Evolutionary conservation across 2,888 invertebrate genomes (phyloP), one percentile per base, ranked within the genome.

Genomic region (Polydrusus tereticollis): DNA sequence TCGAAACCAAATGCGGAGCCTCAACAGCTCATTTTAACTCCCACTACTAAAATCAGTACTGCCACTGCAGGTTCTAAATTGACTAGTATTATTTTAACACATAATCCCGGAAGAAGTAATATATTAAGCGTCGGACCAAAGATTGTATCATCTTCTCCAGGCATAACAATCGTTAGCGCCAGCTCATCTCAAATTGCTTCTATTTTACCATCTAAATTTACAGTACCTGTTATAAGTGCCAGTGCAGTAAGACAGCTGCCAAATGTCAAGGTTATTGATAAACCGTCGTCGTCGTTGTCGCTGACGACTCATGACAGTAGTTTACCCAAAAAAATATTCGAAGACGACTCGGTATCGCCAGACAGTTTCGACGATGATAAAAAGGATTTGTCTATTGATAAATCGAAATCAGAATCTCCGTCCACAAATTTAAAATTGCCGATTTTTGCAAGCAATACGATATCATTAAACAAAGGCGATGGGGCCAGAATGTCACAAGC

Each of bases 301-400:
- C 87, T 89, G 75, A 85, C 90, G 50, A 87, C 89, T 0, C 88
- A 89, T 78, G 91, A 89, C 79, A 89, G 86, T 72, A 88, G 88
- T 7, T 84, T 91, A 58, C 91, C 91, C 0, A 90, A 90, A 6
- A 91, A 91, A 81, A 90, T 91, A 79, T 90, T 91, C 80, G 90
- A 91, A 82, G 90, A 91, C 77, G 91, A 91, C 76, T 89, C 88
- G 0, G 88, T 89, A 0, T 90, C 90, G 0, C 90, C 90, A 0
- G 90, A 90, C 67, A 86, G 83, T 69, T 85, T 83, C 72, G 85
- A 86, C 33, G 86, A 86, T 70, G 86, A 86, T 4, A 84, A 84
- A 8, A 84, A 83, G 75, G 82, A 82, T 72, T 78, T 79, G 10
- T 78, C 80, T 5, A 81, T 81, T 58, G 83, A 83, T 70, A 77